A percentile compares a stretch with the other conserved stretches of the same genome.
Evolutionary conservation across 64 coral and sea anemone species (phyloP).

Genomic region (Dendrophyllia cribrosa): DNA sequence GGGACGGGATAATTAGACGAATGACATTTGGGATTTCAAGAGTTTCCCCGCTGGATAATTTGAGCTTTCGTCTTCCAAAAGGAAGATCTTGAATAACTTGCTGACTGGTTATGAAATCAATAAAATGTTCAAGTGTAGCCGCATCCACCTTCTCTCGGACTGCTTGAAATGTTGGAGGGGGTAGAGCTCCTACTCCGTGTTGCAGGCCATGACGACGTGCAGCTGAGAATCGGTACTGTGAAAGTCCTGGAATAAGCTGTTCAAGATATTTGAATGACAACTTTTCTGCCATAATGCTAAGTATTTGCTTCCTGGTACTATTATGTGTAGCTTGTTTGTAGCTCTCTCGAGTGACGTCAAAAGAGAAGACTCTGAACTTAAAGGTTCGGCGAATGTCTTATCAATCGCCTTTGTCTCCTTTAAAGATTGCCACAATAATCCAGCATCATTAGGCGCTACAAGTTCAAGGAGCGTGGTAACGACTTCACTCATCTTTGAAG

Average conservation of each 20-base stretch:
- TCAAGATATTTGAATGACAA: constrained; percentile 26
- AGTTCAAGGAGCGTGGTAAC: constrained; percentile 32
- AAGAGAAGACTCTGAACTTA: constrained; percentile 16
- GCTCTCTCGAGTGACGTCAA: constrained; percentile 6
- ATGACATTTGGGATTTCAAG: constrained; percentile 52
- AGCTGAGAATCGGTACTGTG: constrained; percentile 1
- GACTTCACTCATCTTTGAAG: constrained; percentile 54
- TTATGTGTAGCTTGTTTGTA: constrained; percentile 37
- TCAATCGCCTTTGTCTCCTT: constrained; percentile 39
- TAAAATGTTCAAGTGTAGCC: constrained; percentile 32
- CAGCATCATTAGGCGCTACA: constrained; percentile 28
- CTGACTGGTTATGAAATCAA: constrained; percentile 43
- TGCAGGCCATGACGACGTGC: constrained; percentile 1
- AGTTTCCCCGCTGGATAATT: constrained; percentile 26
- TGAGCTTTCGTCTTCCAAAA: constrained; percentile 34
- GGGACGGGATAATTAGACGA: constrained; percentile 6
- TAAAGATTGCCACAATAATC: constrained; percentile 31
- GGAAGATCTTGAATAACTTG: constrained; percentile 40
- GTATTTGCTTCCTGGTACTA: constrained; percentile 37
- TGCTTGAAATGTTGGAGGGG: background rate
- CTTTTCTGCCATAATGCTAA: constrained; percentile 27
- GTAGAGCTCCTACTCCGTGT: constrained; percentile 16
- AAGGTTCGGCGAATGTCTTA: background rate
- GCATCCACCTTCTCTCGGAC: constrained; percentile 20
- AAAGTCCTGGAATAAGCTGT: constrained; percentile 30